These are phyloP conservation scores for Eubucco bourcierii DNA, from an alignment of 2,113 vertebrate genomes.

Conservation along the genomic window DNA sequence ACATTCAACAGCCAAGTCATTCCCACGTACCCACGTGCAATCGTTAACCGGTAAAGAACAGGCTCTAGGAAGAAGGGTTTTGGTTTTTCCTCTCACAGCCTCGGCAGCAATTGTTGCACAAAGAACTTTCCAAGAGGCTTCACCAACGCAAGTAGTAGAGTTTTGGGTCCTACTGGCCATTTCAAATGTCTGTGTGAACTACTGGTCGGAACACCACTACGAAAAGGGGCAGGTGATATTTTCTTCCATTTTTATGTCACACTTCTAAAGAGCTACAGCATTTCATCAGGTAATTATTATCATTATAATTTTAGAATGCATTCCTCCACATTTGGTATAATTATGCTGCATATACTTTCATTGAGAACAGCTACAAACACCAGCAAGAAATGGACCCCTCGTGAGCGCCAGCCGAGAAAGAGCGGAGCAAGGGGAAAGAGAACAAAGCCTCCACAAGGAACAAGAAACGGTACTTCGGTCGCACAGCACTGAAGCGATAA, in stretches of 20 bases:
- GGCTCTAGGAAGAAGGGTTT: background rate
- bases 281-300: background rate
- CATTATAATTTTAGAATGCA: background rate
- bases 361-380: background rate
- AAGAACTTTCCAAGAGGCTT: slow-evolving; percentile 60
- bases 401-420: background rate
- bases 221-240: fast-evolving
- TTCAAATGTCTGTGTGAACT: background rate
- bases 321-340: background rate
- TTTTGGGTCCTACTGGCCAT: background rate
- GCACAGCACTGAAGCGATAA: fast-evolving
- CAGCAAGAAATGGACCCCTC: background rate
- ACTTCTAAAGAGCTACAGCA: background rate
- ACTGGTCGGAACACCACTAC: fast-evolving
- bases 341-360: background rate
- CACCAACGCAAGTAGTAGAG: background rate
- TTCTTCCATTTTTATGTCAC: background rate
- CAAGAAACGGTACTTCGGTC: background rate
- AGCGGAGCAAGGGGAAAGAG: background rate
- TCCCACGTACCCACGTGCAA: background rate
- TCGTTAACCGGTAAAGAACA: background rate
- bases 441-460: slow-evolving; percentile 44
- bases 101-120: slow-evolving; percentile 57
- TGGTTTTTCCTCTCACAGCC: slow-evolving; percentile 11
- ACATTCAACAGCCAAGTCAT: background rate